These are phyloP conservation scores for Acrossocheilus fasciatus DNA, from an alignment of 2,797 vertebrate species.

Conservation along the genomic window DNA sequence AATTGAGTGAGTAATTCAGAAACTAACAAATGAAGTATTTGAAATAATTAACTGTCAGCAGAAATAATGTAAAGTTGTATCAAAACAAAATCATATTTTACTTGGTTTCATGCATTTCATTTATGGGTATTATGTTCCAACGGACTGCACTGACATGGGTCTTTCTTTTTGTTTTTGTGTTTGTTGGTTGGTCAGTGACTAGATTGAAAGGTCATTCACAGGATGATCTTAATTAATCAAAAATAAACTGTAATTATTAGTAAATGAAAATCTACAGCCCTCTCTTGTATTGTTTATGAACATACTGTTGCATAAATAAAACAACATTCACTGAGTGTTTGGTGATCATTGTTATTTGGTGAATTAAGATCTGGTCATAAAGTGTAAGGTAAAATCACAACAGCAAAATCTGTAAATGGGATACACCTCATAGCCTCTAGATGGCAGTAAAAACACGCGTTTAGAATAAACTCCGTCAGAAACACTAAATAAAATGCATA, in stretches of 20 bases:
- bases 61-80: not conserved
- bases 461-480: not conserved
- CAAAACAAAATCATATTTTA: not conserved
- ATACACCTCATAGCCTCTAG: not conserved
- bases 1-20: not conserved
- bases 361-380: no score
- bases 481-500: not conserved
- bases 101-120: not conserved
- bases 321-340: conserved; percentile 1
- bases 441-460: conserved; percentile 1
- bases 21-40: not conserved
- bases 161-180: not conserved
- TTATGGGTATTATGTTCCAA: not conserved
- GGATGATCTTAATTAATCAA: conserved; percentile 1
- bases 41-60: not conserved
- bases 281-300: not conserved
- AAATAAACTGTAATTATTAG: not conserved
- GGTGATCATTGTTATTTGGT: not conserved
- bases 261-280: not conserved
- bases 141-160: not conserved
- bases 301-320: conserved; percentile 25
- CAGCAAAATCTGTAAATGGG: not conserved
- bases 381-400: not conserved
- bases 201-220: not conserved
- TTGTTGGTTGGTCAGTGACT: not conserved